These are phyloP conservation scores for Centropus unirufus DNA, from an alignment of 2,113 vertebrate genomes.

Conservation along the genomic window DNA sequence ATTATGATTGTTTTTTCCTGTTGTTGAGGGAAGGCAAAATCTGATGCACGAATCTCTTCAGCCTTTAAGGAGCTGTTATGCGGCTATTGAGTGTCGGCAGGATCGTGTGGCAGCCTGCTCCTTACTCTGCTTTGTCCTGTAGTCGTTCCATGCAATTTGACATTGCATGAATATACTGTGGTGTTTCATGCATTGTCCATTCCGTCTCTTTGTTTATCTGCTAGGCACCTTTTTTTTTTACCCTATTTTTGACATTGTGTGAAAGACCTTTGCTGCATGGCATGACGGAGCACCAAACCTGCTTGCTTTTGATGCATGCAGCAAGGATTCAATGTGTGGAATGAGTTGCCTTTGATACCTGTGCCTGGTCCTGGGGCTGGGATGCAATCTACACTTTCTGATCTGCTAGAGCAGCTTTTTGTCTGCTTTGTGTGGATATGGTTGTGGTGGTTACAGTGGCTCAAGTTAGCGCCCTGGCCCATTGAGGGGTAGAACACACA, in stretches of 20 bases:
- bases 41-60: not conserved
- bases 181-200: not conserved
- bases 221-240: not conserved
- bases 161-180: rapidly evolving
- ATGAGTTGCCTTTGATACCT: not conserved
- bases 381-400: not conserved
- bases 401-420: not conserved
- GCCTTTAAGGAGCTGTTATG: not conserved
- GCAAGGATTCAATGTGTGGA: not conserved
- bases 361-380: not conserved
- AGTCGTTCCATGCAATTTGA: not conserved
- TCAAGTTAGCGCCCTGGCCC: not conserved
- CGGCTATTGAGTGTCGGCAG: rapidly evolving
- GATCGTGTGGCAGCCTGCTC: not conserved
- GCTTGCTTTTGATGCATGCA: not conserved
- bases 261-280: not conserved
- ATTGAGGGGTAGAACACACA: not conserved
- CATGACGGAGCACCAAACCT: not conserved
- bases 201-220: conserved; percentile 7
- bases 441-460: not conserved
- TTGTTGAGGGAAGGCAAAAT: not conserved
- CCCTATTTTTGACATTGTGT: not conserved
- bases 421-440: not conserved
- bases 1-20: not conserved
- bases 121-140: not conserved